phyloP scores from a whole-genome alignment of 2,888 invertebrate genomes.

The Glaucopsyche alexis region DNA sequence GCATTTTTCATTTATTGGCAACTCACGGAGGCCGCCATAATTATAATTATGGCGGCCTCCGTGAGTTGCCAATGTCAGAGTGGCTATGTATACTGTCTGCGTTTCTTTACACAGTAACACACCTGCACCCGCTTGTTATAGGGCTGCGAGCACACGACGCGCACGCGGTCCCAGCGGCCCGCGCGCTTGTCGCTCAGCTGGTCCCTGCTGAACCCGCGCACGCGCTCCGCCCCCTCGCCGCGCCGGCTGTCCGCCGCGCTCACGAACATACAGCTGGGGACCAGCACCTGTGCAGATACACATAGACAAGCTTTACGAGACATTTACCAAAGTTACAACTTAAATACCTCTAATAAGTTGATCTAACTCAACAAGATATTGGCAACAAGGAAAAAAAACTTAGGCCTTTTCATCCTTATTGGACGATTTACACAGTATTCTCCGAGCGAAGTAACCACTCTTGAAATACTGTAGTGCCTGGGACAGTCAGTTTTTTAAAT shows the following conservation, averaged over 20 bases:
- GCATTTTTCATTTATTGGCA: no score
- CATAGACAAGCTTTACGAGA: not conserved
- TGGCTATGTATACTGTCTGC: not conserved
- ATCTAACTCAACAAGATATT: no score
- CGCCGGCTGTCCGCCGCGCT: constrained; percentile 86
- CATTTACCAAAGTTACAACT: no score
- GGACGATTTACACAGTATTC: no score
- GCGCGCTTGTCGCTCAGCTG: constrained; percentile 77
- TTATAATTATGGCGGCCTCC: no score
- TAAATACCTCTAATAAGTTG: no score
- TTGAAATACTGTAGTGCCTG: no score
- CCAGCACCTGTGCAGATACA: constrained; percentile 78
- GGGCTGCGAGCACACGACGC: constrained; percentile 92
- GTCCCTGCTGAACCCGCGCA: constrained; percentile 85
- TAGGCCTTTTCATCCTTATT: no score
- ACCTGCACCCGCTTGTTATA: constrained; percentile 85
- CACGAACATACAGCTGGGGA: constrained; percentile 90
- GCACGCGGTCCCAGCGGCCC: constrained; percentile 90
- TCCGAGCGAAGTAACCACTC: no score
- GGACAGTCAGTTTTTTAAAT: no score
- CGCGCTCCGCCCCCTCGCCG: constrained; percentile 80
- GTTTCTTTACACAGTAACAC: constrained; percentile 41
- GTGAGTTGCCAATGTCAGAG: not conserved
- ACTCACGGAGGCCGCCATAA: not conserved
- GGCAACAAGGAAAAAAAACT: no score